These are phyloP conservation scores for Natrix natrix DNA, from an alignment of 2,797 vertebrate species.

Conservation along the genomic window DNA sequence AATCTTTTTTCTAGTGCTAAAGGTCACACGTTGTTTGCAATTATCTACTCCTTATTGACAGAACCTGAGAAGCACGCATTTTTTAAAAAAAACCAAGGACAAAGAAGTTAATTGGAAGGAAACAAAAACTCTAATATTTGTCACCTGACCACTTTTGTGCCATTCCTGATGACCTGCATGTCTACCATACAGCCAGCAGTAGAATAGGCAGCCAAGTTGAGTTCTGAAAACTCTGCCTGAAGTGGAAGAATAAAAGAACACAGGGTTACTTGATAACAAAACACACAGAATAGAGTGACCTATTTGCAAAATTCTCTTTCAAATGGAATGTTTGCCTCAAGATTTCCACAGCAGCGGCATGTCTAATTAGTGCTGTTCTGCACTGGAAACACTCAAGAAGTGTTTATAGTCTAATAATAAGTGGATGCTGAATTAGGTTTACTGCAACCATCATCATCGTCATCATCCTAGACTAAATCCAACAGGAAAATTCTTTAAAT, in stretches of 20 bases:
- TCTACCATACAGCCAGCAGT: slow-evolving; percentile 90
- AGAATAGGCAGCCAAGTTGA: slow-evolving; percentile 91
- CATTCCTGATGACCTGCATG: slow-evolving; percentile 88
- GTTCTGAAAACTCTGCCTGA: slow-evolving; percentile 94
- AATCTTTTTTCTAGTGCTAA: too few relatives aligned
- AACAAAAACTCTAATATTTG: slow-evolving; percentile 12
- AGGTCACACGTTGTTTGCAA: not conserved
- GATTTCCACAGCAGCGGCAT: not conserved
- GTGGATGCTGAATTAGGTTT: slow-evolving; percentile 39
- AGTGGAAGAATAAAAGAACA: slow-evolving; percentile 50
- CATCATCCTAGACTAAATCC: slow-evolving; percentile 48
- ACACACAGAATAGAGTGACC: not conserved
- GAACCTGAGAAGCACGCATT: not conserved
- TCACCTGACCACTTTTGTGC: slow-evolving; percentile 93
- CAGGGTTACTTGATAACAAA: slow-evolving; percentile 11
- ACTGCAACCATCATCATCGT: slow-evolving; percentile 43
- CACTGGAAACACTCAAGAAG: slow-evolving; percentile 34
- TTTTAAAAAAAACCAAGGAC: not conserved
- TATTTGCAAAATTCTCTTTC: not conserved
- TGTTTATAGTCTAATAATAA: slow-evolving; percentile 44
- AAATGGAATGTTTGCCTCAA: slow-evolving; percentile 2
- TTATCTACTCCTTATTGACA: not conserved
- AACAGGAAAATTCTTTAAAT: slow-evolving; percentile 43
- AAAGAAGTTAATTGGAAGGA: not conserved
- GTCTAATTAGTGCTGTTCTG: slow-evolving; percentile 47